Conservation (phyloP, 2,113 vertebrate species). For the Taurulus bubalis region DNA sequence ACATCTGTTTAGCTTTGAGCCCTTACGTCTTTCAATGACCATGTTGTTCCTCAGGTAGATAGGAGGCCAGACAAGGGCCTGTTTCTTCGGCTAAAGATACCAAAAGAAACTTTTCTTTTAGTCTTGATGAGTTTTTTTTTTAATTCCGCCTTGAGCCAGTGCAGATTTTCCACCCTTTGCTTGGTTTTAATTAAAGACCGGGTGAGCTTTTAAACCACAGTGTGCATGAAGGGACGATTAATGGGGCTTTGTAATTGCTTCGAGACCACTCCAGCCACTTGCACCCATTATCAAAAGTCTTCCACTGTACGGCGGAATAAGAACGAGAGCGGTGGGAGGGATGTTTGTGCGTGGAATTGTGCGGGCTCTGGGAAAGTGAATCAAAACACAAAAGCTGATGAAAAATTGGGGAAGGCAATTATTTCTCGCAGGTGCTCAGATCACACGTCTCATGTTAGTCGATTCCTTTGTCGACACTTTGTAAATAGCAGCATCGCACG, state of each 20-base stretch:
- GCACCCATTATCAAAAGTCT: slow-evolving; percentile 52
- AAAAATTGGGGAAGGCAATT: slow-evolving; percentile 32
- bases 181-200: slow-evolving; percentile 61
- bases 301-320: slow-evolving; percentile 14
- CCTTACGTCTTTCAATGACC: neutral
- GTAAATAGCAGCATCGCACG: slow-evolving; percentile 43
- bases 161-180: slow-evolving; percentile 27
- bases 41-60: neutral
- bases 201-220: slow-evolving; percentile 41
- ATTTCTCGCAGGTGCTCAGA: slow-evolving; percentile 28
- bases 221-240: slow-evolving; percentile 57
- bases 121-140: slow-evolving; percentile 18
- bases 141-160: slow-evolving; percentile 7
- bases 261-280: slow-evolving; percentile 52
- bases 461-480: slow-evolving; percentile 50
- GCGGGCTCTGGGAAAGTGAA: neutral
- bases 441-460: slow-evolving; percentile 51
- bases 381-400: slow-evolving; percentile 5
- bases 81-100: slow-evolving; percentile 3
- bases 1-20: neutral
- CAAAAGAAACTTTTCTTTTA: slow-evolving; percentile 11
- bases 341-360: neutral
- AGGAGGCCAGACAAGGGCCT: slow-evolving; percentile 16
- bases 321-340: slow-evolving; percentile 16
- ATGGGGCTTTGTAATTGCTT: slow-evolving; percentile 62